These are phyloP conservation scores for Oegoconia quadripuncta DNA, from an alignment of 2,888 invertebrate species.

Conservation along the genomic window DNA sequence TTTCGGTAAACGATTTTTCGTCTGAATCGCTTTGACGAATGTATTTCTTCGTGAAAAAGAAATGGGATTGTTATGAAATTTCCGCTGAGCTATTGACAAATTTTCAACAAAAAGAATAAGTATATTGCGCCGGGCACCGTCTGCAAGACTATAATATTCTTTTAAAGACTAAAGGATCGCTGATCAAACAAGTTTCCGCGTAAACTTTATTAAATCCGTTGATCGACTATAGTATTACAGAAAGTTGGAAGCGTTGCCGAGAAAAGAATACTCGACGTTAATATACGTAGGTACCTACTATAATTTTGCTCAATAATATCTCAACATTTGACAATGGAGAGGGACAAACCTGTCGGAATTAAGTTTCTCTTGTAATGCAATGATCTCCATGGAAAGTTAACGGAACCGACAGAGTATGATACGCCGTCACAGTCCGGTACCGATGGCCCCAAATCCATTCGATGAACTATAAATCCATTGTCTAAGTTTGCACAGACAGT, in stretches of 20 bases:
- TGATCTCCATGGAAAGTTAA: not conserved
- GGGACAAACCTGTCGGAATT: not conserved
- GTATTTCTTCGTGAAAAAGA: constrained; percentile 21
- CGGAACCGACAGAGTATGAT: constrained; percentile 27
- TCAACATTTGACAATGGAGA: not conserved
- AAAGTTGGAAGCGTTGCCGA: too few relatives aligned
- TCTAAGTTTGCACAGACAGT: constrained; percentile 76
- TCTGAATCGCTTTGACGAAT: constrained; percentile 30
- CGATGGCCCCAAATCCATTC: constrained; percentile 70
- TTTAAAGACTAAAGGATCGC: constrained; percentile 3
- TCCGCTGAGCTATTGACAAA: constrained; percentile 6
- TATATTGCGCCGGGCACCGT: not conserved
- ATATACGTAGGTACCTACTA: too few relatives aligned
- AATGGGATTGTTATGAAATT: constrained; percentile 24
- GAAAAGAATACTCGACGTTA: too few relatives aligned
- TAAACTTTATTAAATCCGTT: constrained; percentile 12
- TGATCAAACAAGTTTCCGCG: constrained; percentile 9
- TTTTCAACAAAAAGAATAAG: not conserved
- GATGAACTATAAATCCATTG: constrained; percentile 79
- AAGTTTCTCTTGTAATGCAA: not conserved
- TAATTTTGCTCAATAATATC: too few relatives aligned
- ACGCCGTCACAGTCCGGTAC: constrained; percentile 47
- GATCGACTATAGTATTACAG: constrained; percentile 12
- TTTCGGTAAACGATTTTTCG: constrained; percentile 36
- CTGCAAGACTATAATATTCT: not conserved